Evolutionary conservation across 1,140 invertebrate species (phyloP).

Genomic region (Helicoverpa armigera): DNA sequence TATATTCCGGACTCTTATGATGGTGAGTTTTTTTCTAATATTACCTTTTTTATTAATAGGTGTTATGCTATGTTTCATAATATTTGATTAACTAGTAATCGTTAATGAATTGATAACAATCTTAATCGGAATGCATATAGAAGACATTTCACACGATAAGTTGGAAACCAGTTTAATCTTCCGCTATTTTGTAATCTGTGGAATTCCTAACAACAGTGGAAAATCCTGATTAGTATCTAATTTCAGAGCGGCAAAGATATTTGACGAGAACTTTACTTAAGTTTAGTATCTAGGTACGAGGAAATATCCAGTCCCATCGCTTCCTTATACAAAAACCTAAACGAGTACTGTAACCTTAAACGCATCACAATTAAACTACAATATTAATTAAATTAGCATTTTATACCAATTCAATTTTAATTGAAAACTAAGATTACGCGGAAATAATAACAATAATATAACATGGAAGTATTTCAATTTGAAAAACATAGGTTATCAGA

Average conservation of each 20-base stretch:
- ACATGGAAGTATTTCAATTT: not conserved
- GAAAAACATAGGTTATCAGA: not conserved
- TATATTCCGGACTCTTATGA: slow-evolving; percentile 88
- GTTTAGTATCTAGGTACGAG: too few relatives aligned
- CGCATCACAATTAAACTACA: not conserved
- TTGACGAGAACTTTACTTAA: too few relatives aligned
- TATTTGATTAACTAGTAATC: too few relatives aligned
- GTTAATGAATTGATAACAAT: too few relatives aligned
- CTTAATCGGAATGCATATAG: too few relatives aligned
- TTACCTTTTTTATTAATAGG: not conserved
- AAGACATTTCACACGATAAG: too few relatives aligned
- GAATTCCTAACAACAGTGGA: too few relatives aligned
- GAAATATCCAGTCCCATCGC: too few relatives aligned
- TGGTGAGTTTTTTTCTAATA: slow-evolving; percentile 77
- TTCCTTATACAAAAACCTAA: not conserved
- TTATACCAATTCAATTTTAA: not conserved
- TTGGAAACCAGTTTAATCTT: too few relatives aligned
- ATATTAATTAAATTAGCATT: not conserved
- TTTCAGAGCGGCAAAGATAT: too few relatives aligned
- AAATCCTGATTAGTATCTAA: too few relatives aligned
- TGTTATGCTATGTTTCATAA: not conserved
- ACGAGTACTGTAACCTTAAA: not conserved
- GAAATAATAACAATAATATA: slow-evolving; percentile 2
- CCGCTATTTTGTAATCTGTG: too few relatives aligned
- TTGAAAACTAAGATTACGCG: not conserved